Conservation (phyloP, 2,113 vertebrate species). For the Anthoscopus minutus region DNA sequence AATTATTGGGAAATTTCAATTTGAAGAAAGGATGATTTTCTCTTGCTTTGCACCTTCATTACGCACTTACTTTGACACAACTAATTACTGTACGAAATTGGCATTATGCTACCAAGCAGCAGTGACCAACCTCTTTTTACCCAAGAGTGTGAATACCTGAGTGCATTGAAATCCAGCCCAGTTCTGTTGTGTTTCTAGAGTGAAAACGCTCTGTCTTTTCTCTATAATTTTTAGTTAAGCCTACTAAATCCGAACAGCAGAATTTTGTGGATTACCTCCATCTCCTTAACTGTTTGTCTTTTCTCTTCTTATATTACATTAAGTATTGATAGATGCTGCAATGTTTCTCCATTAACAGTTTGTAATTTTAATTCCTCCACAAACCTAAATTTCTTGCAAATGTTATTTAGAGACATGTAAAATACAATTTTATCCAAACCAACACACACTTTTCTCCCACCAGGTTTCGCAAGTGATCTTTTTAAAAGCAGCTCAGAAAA, state of each 20-base stretch:
- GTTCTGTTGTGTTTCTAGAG: neutral
- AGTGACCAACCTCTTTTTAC: neutral
- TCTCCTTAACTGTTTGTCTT: neutral
- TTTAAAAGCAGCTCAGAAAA: constrained; percentile 13
- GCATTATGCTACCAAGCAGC: neutral
- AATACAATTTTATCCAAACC: constrained; percentile 12
- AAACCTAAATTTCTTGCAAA: neutral
- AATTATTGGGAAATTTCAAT: neutral
- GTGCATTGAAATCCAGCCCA: neutral
- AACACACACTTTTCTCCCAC: neutral
- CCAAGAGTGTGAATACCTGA: neutral
- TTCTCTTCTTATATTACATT: neutral
- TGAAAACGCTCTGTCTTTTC: neutral
- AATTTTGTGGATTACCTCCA: neutral
- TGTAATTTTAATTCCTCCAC: neutral
- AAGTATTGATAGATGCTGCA: neutral
- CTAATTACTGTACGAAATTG: neutral
- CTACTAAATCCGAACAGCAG: neutral
- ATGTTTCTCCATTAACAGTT: neutral
- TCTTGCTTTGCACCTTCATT: neutral
- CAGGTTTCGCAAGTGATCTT: constrained; percentile 26
- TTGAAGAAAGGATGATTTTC: neutral
- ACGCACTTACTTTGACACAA: neutral
- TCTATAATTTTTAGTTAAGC: neutral
- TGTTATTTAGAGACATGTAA: constrained; percentile 12